Evolutionary conservation across 2,888 invertebrate species (phyloP), one percentile per base, ranked within the genome.

Genomic region (Brachycybe producta): DNA sequence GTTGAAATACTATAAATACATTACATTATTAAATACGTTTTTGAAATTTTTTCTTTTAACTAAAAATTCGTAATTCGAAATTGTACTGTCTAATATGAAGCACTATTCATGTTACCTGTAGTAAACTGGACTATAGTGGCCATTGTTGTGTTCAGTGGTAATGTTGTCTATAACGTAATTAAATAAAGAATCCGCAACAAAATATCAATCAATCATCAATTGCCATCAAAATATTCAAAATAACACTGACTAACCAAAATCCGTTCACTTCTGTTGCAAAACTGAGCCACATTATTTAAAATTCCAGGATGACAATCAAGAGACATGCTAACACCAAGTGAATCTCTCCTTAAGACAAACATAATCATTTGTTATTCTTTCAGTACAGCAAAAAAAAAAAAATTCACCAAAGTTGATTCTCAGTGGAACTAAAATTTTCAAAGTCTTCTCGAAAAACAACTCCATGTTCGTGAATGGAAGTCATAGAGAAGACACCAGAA

Each of bases 381-480:
- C 3, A 1, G 15, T 35, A 1, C 15, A 5, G 35, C 7, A 35
- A 35, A 38, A 21, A 2, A 7, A 21, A 2, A n/a, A n/a, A 35
- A 17, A 5, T 5, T 35, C 17, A 2, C 1, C 17, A 11, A 15
- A 11, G 38, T 38, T 1, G 8, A 7, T 36, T 38, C n/a, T n/a
- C 1, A 38, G 23, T 38, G 2, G 32, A 11, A 13, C 32, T n/a
- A n/a, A 36, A 54, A 19, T 60, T 59, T 43, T 67, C 67, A 61
- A 67, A 67, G 52, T 66, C 66, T 50, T 67, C 67, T 52, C 67
- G 59, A 15, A 67, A 57, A 17, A 67, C 59, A 3, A 67, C 54
- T 3, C 62, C 62, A 23, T 64, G 58, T 27, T 63, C 57, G 50
- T 67, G 60, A 5, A 65, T 40, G 15, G 58, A 58, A 11, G 63